Base-by-base conservation (phyloP, 2,888 invertebrate species). In the Scaptomyza tumidula region DNA sequence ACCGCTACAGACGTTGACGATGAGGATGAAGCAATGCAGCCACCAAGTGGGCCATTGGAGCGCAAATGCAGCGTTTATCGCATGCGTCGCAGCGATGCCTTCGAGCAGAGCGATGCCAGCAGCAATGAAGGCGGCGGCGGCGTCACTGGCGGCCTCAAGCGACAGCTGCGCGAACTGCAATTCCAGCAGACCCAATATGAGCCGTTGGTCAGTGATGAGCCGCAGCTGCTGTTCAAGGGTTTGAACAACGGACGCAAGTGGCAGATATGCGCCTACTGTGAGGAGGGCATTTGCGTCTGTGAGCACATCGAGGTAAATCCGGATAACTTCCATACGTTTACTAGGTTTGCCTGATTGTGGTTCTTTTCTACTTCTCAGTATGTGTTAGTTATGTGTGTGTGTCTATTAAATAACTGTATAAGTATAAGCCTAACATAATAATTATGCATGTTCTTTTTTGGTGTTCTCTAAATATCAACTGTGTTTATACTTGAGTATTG, bases 61-160 rank as follows among this genome's bases (percentile, higher is more conserved):
- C 89, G 92, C 24, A 92, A 92, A 61, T 92, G 92, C 75, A 92
- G 92, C 71, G 92, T 92, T 45, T 92, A 92, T 70, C 90, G 92
- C 29, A 91, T 91, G 89, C 90, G 91, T 16, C 85, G 91, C 60
- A 91, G 88, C 70, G 91, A 91, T 57, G 90, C 89, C 7, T 90
- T 88, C 55, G 90, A 90, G 77, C 83, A 85, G 33, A 71, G 74
- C 37, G 74, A 74, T 3, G 75, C 80, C n/a, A 27, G 45, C 52
- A 39, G 52, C 52, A 52, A 11, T 24, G 55, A 44, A 9, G 55
- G 24, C 0, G 70, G 19, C 2, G 69, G 72, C 43, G 80, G 79
- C 54, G 78, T 74, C 41, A 76, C 77, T 19, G 56, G 75, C 52
- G 73, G 76, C 45, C 65, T 89, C 3, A 89, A 89, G 71, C 86